phyloP scores from a whole-genome alignment of 1,140 invertebrate genomes.

The Microplitis mediator region DNA sequence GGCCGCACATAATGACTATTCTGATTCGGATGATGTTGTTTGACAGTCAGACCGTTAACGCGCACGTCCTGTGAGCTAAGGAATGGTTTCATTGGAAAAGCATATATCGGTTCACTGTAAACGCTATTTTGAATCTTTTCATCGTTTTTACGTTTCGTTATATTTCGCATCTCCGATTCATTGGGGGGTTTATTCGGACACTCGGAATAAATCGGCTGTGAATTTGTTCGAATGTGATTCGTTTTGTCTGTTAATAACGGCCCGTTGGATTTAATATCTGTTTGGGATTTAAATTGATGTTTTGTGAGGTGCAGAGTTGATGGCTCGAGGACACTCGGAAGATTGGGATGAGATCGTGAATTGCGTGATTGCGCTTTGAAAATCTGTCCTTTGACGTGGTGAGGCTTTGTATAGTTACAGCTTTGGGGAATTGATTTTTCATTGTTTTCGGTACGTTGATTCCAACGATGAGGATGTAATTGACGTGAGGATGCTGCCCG shows the following conservation, averaged over 20 bases:
- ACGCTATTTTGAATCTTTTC: slow-evolving; percentile 29
- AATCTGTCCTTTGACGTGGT: slow-evolving; percentile 40
- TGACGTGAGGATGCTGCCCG: slow-evolving; percentile 31
- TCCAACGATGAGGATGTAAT: slow-evolving; percentile 28
- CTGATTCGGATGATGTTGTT: neutral
- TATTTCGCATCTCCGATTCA: neutral
- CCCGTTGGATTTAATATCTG: slow-evolving; percentile 41
- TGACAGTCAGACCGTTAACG: slow-evolving; percentile 41
- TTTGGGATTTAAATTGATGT: slow-evolving; percentile 49
- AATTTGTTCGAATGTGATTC: slow-evolving; percentile 39
- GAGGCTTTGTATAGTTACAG: slow-evolving; percentile 39
- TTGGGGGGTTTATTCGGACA: slow-evolving; percentile 1
- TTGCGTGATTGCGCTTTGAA: slow-evolving; percentile 56
- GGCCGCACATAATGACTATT: too few species aligned
- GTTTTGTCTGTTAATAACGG: slow-evolving; percentile 15
- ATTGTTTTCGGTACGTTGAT: slow-evolving; percentile 22
- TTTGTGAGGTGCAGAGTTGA: slow-evolving; percentile 29
- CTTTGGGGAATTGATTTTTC: slow-evolving; percentile 25
- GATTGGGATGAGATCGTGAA: slow-evolving; percentile 57
- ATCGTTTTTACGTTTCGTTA: slow-evolving; percentile 28
- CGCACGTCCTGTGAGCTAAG: slow-evolving; percentile 58
- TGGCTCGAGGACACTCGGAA: slow-evolving; percentile 42
- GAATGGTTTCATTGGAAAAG: slow-evolving; percentile 58
- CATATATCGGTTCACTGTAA: slow-evolving; percentile 56
- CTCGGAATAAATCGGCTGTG: slow-evolving; percentile 38